Conservation (phyloP, 2,888 invertebrate species). For the Drosophila longiperda region DNA sequence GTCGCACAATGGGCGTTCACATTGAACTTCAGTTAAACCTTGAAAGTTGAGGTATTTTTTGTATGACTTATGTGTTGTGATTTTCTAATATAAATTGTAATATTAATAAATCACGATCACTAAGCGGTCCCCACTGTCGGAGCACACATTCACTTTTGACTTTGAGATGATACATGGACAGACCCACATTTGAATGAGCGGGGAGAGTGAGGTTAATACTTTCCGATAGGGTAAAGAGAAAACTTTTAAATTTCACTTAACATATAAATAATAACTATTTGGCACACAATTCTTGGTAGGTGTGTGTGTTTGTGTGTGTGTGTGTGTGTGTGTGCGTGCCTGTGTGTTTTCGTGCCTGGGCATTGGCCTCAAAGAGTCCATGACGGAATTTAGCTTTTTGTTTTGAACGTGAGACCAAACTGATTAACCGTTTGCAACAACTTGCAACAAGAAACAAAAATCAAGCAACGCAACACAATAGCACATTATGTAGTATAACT, state of each 20-base stretch:
- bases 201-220: not conserved
- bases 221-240: conserved; percentile 60
- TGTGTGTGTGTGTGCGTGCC: not conserved
- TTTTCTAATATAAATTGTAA: conserved; percentile 49
- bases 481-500: conserved; percentile 64
- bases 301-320: not conserved
- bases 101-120: conserved; percentile 10
- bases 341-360: conserved; percentile 41
- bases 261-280: conserved; percentile 46
- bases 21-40: conserved; percentile 61
- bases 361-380: conserved; percentile 67
- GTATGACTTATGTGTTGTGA: conserved; percentile 25
- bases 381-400: conserved; percentile 69
- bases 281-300: conserved; percentile 57
- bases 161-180: conserved; percentile 6
- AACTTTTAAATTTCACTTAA: conserved; percentile 62
- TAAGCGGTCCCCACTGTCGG: not conserved
- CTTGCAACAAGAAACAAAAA: conserved; percentile 38
- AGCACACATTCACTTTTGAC: conserved; percentile 59
- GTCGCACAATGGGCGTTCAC: conserved; percentile 57
- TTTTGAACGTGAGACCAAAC: conserved; percentile 76
- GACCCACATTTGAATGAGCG: not conserved
- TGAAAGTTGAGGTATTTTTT: conserved; percentile 58
- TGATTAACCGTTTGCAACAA: conserved; percentile 68
- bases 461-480: conserved; percentile 59